Conservation (phyloP, 2,888 invertebrate genomes). For the Drosophila melanosoma region DNA sequence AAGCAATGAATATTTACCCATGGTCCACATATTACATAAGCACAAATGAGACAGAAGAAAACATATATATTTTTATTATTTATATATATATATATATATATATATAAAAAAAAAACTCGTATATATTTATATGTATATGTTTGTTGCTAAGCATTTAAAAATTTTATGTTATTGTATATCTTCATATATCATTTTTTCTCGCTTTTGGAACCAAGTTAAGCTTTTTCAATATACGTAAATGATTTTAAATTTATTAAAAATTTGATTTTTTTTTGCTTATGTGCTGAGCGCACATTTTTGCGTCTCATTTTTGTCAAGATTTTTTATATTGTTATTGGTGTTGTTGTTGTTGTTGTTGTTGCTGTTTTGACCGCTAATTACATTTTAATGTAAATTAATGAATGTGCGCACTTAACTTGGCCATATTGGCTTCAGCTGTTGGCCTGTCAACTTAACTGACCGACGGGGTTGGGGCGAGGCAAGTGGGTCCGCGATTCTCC, state of each 20-base stretch:
- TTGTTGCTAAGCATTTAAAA: background rate
- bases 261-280: slow-evolving; percentile 61
- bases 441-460: slow-evolving; percentile 62
- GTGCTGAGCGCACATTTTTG: slow-evolving; percentile 53
- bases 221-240: slow-evolving; percentile 23
- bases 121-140: background rate
- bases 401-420: slow-evolving; percentile 75
- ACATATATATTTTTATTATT: background rate
- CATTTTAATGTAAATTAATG: slow-evolving; percentile 84
- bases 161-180: background rate
- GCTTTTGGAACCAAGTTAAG: slow-evolving; percentile 1
- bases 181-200: background rate
- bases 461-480: slow-evolving; percentile 8
- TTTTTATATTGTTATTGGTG: slow-evolving; percentile 1
- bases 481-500: slow-evolving; percentile 33
- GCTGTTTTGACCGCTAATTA: slow-evolving; percentile 75
- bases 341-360: slow-evolving; percentile 21
- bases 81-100: background rate
- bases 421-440: slow-evolving; percentile 48
- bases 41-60: background rate
- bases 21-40: background rate
- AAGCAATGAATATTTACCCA: background rate
- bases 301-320: slow-evolving; percentile 43
- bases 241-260: slow-evolving; percentile 48
- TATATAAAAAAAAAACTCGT: too few relatives aligned